Evolutionary conservation across 2,888 invertebrate species (phyloP).

Genomic region (Drosophila greeni): DNA sequence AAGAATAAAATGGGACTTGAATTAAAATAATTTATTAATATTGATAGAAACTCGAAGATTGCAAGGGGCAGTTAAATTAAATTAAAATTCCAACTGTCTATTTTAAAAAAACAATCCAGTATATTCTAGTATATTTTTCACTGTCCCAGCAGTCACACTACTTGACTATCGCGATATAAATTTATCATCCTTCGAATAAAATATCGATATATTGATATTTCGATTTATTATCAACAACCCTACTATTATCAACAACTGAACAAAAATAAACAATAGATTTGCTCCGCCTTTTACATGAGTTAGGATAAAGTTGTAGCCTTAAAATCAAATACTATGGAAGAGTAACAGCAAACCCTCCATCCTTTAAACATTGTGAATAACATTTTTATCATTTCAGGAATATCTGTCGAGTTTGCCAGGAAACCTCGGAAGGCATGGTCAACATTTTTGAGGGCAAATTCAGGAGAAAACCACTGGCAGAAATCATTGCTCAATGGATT

Average conservation of each 20-base stretch:
- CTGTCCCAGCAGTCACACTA: too few relatives aligned
- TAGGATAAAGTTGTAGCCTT: background rate
- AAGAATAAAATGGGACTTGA: background rate
- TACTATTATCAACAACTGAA: too few relatives aligned
- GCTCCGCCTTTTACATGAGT: background rate
- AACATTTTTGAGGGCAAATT: background rate
- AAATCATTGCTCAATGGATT: constrained; percentile 9
- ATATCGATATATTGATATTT: too few relatives aligned
- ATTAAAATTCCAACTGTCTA: too few relatives aligned
- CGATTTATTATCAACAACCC: too few relatives aligned
- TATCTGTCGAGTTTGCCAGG: constrained; percentile 1
- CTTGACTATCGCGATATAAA: too few relatives aligned
- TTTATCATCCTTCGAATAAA: too few relatives aligned
- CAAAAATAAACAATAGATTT: background rate
- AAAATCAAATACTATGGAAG: background rate
- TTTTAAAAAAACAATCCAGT: too few relatives aligned
- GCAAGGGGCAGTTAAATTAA: too few relatives aligned
- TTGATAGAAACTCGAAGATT: too few relatives aligned
- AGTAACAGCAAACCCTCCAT: background rate
- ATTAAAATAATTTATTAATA: too few relatives aligned
- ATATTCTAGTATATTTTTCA: too few relatives aligned
- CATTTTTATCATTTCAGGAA: background rate
- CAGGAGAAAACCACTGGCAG: background rate
- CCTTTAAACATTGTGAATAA: background rate
- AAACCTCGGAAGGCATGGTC: background rate